Evolutionary conservation across 2,797 vertebrate species (phyloP).

Genomic region (Garrulus glandarius): DNA sequence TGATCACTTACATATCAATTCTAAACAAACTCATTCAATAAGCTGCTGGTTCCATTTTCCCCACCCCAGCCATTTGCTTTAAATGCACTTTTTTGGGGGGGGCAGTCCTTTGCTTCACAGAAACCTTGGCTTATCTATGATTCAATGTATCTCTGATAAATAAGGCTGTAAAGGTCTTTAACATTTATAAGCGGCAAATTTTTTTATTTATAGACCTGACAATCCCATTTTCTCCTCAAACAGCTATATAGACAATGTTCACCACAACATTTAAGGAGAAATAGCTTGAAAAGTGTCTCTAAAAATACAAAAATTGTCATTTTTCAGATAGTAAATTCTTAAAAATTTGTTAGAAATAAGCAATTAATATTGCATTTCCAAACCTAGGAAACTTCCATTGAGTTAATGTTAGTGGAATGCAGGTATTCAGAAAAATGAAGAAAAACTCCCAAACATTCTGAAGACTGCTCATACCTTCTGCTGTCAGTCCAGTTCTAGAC

Average conservation of each 20-base stretch:
- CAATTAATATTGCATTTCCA: background rate
- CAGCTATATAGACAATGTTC: background rate
- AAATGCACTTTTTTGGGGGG: background rate
- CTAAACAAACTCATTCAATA: background rate
- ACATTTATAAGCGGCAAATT: background rate
- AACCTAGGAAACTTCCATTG: background rate
- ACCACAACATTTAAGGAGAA: background rate
- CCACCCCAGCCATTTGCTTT: background rate
- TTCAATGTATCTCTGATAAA: background rate
- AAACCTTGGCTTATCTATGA: background rate
- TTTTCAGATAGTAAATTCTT: background rate
- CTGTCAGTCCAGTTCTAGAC: background rate
- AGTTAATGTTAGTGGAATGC: background rate
- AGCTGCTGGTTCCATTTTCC: background rate
- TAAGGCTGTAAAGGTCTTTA: background rate
- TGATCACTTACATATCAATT: background rate
- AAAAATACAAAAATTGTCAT: background rate
- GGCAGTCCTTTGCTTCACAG: background rate
- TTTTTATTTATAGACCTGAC: background rate
- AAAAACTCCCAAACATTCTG: background rate
- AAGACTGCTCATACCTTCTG: background rate
- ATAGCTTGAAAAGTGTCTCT: background rate
- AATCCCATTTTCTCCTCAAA: background rate
- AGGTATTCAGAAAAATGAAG: background rate
- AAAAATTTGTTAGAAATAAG: background rate